Base-by-base conservation (phyloP, 2,797 vertebrate genomes). In the Holocentrus rufus region DNA sequence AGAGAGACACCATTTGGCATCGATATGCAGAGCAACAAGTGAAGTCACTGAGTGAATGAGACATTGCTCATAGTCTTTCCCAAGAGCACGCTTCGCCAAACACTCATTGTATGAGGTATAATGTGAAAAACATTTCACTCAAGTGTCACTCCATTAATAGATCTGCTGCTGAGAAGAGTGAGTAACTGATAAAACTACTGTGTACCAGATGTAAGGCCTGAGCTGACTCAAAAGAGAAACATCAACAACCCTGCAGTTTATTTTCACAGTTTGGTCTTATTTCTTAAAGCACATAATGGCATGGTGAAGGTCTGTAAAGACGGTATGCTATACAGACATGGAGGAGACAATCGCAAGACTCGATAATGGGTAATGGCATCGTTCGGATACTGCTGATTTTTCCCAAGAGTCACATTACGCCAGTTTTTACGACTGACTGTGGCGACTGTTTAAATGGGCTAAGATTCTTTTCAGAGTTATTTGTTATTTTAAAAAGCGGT, bases 111-210 rank as follows among this genome's bases (percentile, higher is more conserved):
- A 46, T 25, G 27, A 80, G 70, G 44, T 47, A 11, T 76, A 62
- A 82, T 59, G 39, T 76, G 54, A 80, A 80, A 75, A 72, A 57
- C 68, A 67, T 80, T 72, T 79, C 64, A 61, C 53, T 80, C 62
- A 55, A 75, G 63, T 81, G 76, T 84, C 79, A 80, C 70, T 78
- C 31, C 30, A 72, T 74, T 65, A 82, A 58, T 49, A 44, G 69
- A 76, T 77, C 47, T 82, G 15, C 53, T 42, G 34, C 58, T 14
- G 78, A 77, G 56, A 76, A 25, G 64, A 81, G 57, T 27, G 55
- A 72, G 64, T 68, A 59, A 83, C 42, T 65, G 70, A 74, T 56
- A 74, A 61, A 77, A 85, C 78, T 85, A 87, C 80, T 84, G 83
- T 79, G 44, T 66, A 69, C 69, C 84, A 85, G 83, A 87, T 88